Conservation (phyloP, 2,113 vertebrate species). For the Sceloporus undulatus region DNA sequence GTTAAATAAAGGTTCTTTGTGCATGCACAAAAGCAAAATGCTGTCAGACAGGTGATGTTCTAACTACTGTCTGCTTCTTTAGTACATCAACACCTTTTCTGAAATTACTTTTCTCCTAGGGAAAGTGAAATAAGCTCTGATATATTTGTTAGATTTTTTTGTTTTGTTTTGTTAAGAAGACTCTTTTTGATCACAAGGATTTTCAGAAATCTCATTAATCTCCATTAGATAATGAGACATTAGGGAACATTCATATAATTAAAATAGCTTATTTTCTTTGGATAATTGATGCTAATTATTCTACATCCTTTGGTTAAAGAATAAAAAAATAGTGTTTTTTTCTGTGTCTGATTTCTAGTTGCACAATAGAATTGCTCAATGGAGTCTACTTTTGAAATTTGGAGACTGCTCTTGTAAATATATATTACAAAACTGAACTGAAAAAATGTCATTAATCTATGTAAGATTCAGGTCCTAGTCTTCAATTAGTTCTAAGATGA, state of each 20-base stretch:
- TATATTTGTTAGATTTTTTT: constrained; percentile 23
- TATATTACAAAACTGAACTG: not conserved
- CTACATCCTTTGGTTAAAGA: constrained; percentile 20
- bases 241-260: constrained; percentile 29
- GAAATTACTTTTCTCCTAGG: constrained; percentile 30
- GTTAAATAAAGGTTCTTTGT: constrained; percentile 35
- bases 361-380: constrained; percentile 7
- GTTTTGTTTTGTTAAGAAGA: not conserved
- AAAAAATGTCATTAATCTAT: not conserved
- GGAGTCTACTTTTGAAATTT: constrained; percentile 4
- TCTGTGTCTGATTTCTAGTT: not conserved
- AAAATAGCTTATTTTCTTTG: constrained; percentile 23
- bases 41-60: not conserved
- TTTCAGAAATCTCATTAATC: constrained; percentile 9
- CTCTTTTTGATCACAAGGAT: constrained; percentile 18
- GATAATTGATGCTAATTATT: constrained; percentile 32
- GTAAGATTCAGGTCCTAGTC: constrained; percentile 9
- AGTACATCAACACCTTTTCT: constrained; percentile 9
- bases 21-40: constrained; percentile 45
- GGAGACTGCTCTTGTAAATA: not conserved
- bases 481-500: constrained; percentile 11
- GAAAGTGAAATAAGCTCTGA: constrained; percentile 15
- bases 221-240: constrained; percentile 30
- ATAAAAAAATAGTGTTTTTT: not conserved
- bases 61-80: not conserved